phyloP scores from a whole-genome alignment of 2,888 invertebrate species.

The Drosophila suboccidentalis region DNA sequence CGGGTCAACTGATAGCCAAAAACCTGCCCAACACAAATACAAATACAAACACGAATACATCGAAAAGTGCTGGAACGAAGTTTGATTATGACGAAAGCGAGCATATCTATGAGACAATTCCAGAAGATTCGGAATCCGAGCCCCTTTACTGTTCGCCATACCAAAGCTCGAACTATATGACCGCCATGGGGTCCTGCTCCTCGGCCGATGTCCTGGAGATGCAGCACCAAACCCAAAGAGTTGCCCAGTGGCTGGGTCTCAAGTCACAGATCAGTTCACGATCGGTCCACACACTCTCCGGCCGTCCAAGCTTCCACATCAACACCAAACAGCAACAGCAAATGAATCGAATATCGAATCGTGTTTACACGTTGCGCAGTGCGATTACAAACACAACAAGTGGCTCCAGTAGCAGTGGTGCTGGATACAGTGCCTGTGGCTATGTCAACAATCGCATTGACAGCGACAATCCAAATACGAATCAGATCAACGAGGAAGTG shows the following conservation, averaged over 20 bases:
- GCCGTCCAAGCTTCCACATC: constrained; percentile 26
- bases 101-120: constrained; percentile 89
- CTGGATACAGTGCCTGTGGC: constrained; percentile 40
- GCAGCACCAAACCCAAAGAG: constrained; percentile 80
- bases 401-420: constrained; percentile 73
- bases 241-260: constrained; percentile 83
- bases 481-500: constrained; percentile 85
- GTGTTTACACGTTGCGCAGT: constrained; percentile 73
- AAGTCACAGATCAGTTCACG: constrained; percentile 59
- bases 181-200: constrained; percentile 66
- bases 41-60: background rate
- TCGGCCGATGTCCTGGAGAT: constrained; percentile 61
- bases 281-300: constrained; percentile 47
- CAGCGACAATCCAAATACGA: constrained; percentile 45
- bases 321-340: constrained; percentile 26
- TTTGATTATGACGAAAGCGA: constrained; percentile 87
- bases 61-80: constrained; percentile 3
- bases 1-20: constrained; percentile 3
- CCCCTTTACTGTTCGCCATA: constrained; percentile 89
- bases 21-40: constrained; percentile 3
- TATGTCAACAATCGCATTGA: constrained; percentile 32
- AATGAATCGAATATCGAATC: constrained; percentile 46
- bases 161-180: constrained; percentile 84
- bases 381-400: constrained; percentile 72
- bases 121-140: constrained; percentile 88